Evolutionary conservation across 2,888 invertebrate genomes (phyloP).

Genomic region (Ceraclea dissimilis): DNA sequence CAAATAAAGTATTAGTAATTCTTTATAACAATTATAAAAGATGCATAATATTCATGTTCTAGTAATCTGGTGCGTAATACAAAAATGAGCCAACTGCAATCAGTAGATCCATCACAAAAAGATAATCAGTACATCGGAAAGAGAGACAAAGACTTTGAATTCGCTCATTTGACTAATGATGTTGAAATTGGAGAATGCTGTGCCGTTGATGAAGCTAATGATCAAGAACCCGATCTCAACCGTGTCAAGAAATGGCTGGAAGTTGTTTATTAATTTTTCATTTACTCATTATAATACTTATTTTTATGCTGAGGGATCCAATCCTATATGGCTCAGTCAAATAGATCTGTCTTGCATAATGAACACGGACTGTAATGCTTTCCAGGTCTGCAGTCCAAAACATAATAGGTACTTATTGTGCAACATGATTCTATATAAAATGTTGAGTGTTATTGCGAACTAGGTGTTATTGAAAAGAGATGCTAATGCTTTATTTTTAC

Average conservation of each 20-base stretch:
- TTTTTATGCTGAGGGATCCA: too few species aligned
- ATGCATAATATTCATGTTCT: constrained; percentile 28
- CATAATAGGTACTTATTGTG: too few species aligned
- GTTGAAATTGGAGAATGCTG: constrained; percentile 66
- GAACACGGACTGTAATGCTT: too few species aligned
- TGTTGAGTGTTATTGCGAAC: too few species aligned
- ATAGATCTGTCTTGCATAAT: too few species aligned
- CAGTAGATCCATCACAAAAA: constrained; percentile 58
- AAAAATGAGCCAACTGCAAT: constrained; percentile 71
- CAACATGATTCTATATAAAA: too few species aligned
- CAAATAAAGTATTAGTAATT: too few species aligned
- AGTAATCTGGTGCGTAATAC: constrained; percentile 83
- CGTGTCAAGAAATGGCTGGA: constrained; percentile 21
- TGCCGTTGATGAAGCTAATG: constrained; percentile 45
- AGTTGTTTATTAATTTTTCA: constrained; percentile 11
- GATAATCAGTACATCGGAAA: constrained; percentile 65
- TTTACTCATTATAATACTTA: background rate
- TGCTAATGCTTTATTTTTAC: too few species aligned
- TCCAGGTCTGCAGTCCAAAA: too few species aligned
- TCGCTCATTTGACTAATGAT: constrained; percentile 60
- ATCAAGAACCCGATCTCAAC: constrained; percentile 27
- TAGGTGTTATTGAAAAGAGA: too few species aligned
- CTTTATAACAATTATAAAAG: too few species aligned
- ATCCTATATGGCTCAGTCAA: too few species aligned
- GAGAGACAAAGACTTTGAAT: constrained; percentile 75